Evolutionary conservation across 2,888 invertebrate genomes (phyloP), one percentile per base, ranked within the genome.

Genomic region (Himalopsyche kuldschensis): DNA sequence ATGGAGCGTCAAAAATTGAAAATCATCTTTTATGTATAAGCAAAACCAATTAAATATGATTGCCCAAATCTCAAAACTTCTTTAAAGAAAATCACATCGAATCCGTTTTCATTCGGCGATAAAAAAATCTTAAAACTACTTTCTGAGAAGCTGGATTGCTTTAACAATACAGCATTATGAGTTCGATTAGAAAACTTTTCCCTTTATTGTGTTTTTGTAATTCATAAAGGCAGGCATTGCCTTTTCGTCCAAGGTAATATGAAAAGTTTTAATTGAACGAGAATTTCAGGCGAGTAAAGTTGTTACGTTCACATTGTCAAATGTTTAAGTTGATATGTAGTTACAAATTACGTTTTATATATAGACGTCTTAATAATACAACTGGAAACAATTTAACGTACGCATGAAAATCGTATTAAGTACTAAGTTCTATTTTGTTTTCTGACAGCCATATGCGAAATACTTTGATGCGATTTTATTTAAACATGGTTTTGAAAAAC

Each of bases 241-340:
- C 77, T 79, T 85, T 85, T 81, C 83, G 83, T 81, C 55, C 81
- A 78, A 69, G 55, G 81, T 83, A 83, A 85, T 83, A 81, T 75
- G 85, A 84, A 85, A 85, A 85, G 77, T 85, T 85, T 85, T 85
- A 85, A 85, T 85, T 85, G 85, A 83, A 85, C 80, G 63, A 31
- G 77, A 78, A 80, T 77, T 83, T 83, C 48, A 81, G 41, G 48
- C 75, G 27, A 48, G 77, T 35, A 46, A 63, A 46, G 81, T 63
- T 77, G 55, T 30, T 55, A 27, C 27, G 20, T 69, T 69, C 27
- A 69, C 69, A 69, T 69, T 69, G 27, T 69, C 69, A 24, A 69
- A 69, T 69, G 27, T 69, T 69, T 69, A 69, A 27, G 69, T 27
- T 69, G 27, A 69, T 69, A 69, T 69, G 69, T 27, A 69, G 27